Evolutionary conservation across 2,797 vertebrate genomes (phyloP).

Genomic region (Australoheros facetus): DNA sequence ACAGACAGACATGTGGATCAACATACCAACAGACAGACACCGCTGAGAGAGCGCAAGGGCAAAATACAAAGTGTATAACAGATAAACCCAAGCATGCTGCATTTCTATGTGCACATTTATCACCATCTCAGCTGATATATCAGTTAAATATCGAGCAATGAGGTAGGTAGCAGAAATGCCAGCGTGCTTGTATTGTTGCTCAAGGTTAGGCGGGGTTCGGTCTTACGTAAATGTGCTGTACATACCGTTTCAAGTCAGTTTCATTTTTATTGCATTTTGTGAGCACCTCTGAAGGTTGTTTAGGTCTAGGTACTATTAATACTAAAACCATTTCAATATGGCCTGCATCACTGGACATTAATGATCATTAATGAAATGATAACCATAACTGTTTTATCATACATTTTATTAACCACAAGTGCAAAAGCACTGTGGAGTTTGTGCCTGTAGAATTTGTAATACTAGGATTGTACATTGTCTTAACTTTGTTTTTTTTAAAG

Average conservation of each 20-base stretch:
- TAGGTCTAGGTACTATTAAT: too few species aligned
- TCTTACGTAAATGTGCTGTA: background rate
- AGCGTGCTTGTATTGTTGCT: constrained; percentile 5
- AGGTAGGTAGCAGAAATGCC: constrained; percentile 36
- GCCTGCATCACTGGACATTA: background rate
- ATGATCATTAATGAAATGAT: background rate
- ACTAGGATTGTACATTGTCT: background rate
- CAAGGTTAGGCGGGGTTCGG: constrained; percentile 30
- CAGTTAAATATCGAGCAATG: constrained; percentile 26
- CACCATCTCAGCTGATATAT: constrained; percentile 37
- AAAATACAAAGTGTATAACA: constrained; percentile 50
- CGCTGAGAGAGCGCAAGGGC: constrained; percentile 45
- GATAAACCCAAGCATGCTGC: constrained; percentile 38
- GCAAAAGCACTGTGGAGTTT: background rate
- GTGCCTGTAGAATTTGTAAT: background rate
- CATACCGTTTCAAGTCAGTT: background rate
- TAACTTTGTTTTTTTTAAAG: background rate
- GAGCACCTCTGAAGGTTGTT: background rate
- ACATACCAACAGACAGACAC: background rate
- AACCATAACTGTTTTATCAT: background rate
- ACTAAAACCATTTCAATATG: background rate
- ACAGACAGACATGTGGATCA: constrained; percentile 7
- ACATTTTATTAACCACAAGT: too few species aligned
- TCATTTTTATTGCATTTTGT: background rate
- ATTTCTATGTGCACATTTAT: constrained; percentile 5